Evolutionary conservation across 1,140 invertebrate species (phyloP).

Genomic region (Thalassaphorura encarpata): DNA sequence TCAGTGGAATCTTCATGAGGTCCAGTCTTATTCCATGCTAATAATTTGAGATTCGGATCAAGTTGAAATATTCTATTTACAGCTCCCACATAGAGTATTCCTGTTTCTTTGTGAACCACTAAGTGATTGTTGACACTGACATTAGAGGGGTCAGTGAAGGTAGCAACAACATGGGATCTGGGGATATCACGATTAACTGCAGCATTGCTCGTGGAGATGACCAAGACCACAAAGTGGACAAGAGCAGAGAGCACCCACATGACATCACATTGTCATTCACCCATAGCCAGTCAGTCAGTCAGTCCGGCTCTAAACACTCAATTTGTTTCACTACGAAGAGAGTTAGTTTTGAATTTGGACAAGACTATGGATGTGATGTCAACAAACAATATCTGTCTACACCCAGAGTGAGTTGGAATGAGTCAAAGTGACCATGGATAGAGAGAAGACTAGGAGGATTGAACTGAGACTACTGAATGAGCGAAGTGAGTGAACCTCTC

Average conservation of each 20-base stretch:
- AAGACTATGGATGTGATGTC: no score
- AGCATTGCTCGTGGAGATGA: no score
- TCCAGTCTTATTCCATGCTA: constrained; percentile 70
- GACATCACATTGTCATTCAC: background rate
- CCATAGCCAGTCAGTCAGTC: background rate
- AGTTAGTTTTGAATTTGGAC: no score
- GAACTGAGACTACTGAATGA: no score
- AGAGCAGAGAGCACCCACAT: background rate
- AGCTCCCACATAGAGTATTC: constrained; percentile 83
- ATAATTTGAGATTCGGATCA: constrained; percentile 67
- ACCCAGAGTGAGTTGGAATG: no score
- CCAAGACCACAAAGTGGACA: no score
- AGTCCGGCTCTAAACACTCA: no score
- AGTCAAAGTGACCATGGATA: no score
- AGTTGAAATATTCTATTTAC: constrained; percentile 90
- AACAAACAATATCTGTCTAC: no score
- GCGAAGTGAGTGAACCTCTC: no score
- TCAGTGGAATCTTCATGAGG: constrained; percentile 78
- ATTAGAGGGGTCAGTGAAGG: constrained; percentile 25
- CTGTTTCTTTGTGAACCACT: constrained; percentile 82
- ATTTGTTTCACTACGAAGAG: no score
- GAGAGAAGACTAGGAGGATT: no score
- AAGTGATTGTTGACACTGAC: constrained; percentile 56
- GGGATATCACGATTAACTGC: constrained; percentile 10
- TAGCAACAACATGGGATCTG: constrained; percentile 25